Evolutionary conservation across 2,888 invertebrate genomes (phyloP).

Genomic region (Lordiphosa fenestrarum): DNA sequence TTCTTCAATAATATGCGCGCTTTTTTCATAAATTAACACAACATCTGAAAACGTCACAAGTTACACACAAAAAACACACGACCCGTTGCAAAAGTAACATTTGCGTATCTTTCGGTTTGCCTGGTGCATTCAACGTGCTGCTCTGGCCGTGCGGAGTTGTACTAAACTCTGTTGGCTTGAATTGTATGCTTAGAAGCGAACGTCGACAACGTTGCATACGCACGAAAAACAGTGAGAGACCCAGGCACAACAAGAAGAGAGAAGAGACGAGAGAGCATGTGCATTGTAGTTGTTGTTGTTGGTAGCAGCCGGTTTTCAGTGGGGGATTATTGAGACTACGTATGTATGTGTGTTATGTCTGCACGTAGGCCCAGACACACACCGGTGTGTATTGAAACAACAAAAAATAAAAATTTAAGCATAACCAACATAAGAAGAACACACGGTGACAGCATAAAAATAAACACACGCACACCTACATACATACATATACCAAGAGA

Average conservation of each 20-base stretch:
- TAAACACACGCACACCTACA: conserved; percentile 50
- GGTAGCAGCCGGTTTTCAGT: conserved; percentile 70
- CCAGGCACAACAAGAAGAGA: conserved; percentile 4
- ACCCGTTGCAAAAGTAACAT: too few relatives aligned
- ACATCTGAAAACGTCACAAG: too few relatives aligned
- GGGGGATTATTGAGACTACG: conserved; percentile 66
- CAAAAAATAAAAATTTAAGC: conserved; percentile 49
- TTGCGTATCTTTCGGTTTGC: too few relatives aligned
- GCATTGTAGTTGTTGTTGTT: conserved; percentile 54
- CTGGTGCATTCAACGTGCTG: conserved; percentile 8
- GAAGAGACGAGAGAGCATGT: conserved; percentile 24
- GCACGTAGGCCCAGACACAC: conserved; percentile 71
- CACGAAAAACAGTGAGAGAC: conserved; percentile 6
- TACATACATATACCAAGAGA: conserved; percentile 18
- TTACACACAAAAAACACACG: too few relatives aligned
- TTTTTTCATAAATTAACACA: too few relatives aligned
- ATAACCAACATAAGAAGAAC: conserved; percentile 45
- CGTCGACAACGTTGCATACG: conserved; percentile 7
- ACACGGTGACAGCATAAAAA: conserved; percentile 69
- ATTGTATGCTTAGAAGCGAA: not conserved
- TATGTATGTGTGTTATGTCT: conserved; percentile 56
- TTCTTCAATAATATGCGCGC: not conserved
- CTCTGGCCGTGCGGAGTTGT: conserved; percentile 65
- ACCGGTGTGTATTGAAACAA: conserved; percentile 36
- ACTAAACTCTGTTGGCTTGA: conserved; percentile 55